Percentiles rank a stretch among this genome's conserved stretches.
Conservation (phyloP, 92 coral and sea anemone genomes). For the Umimayanthus chanpuru region DNA sequence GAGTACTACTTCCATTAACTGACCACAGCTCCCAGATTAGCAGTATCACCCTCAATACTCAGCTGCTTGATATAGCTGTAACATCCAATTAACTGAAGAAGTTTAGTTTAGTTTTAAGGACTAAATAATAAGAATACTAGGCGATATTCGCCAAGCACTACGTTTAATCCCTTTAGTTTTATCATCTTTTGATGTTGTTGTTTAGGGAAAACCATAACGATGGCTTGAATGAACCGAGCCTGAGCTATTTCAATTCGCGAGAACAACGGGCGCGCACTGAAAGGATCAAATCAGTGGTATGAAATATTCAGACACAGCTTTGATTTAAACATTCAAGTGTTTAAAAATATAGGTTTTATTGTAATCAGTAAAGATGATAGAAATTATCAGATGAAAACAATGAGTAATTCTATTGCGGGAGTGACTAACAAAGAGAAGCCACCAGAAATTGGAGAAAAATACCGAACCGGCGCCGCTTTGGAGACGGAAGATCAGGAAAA, state of each 20-base stretch:
- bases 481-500: constrained; percentile 10
- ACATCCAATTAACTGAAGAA: constrained; percentile 12
- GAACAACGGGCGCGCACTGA: background rate
- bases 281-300: background rate
- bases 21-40: no score
- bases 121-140: background rate
- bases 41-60: background rate
- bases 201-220: background rate
- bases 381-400: background rate
- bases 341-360: background rate
- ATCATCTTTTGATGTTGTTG: background rate
- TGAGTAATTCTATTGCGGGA: background rate
- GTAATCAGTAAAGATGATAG: background rate
- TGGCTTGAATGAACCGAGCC: background rate
- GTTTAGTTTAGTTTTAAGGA: constrained; percentile 20
- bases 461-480: constrained; percentile 9
- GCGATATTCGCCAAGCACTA: background rate
- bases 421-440: background rate
- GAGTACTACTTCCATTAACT: no score
- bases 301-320: background rate
- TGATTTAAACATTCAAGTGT: background rate
- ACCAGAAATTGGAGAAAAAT: background rate
- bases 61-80: background rate
- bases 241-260: background rate
- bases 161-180: constrained; percentile 16